Evolutionary conservation across 2,797 vertebrate genomes (phyloP).

Genomic region (Sebastes minor): DNA sequence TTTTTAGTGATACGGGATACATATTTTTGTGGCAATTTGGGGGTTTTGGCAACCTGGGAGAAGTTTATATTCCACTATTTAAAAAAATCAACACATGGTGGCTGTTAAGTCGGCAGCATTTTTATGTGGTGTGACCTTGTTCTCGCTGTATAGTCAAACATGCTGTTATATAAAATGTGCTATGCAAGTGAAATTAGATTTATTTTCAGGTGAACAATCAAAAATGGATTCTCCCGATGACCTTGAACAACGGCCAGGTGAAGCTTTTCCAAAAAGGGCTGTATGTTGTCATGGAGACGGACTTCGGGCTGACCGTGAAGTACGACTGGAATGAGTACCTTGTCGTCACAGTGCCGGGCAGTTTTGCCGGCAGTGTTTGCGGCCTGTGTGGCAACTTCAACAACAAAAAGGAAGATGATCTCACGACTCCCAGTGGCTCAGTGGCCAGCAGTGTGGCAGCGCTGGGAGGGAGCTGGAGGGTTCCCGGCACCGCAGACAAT

Average conservation of each 20-base stretch:
- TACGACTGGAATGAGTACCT: constrained; percentile 83
- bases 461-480: constrained; percentile 79
- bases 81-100: not conserved
- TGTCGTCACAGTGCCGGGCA: constrained; percentile 65
- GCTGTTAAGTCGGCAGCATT: not conserved
- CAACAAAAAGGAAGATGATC: constrained; percentile 67
- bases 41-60: not conserved
- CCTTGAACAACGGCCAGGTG: constrained; percentile 70
- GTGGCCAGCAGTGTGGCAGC: constrained; percentile 6
- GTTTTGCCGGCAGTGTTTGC: constrained; percentile 69
- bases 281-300: constrained; percentile 62
- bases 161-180: not conserved
- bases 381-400: constrained; percentile 87
- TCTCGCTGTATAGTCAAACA: not conserved
- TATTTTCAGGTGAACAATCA: constrained; percentile 42
- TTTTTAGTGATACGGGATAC: not conserved
- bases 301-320: constrained; percentile 78
- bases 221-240: constrained; percentile 72
- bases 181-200: not conserved
- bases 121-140: not conserved
- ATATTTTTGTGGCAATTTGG: not conserved
- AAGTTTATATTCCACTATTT: not conserved
- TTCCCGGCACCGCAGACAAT: constrained; percentile 22
- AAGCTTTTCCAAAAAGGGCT: constrained; percentile 73
- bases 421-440: constrained; percentile 4